phyloP scores from a whole-genome alignment of 1,140 invertebrate species.

The Marisa cornuarietis region DNA sequence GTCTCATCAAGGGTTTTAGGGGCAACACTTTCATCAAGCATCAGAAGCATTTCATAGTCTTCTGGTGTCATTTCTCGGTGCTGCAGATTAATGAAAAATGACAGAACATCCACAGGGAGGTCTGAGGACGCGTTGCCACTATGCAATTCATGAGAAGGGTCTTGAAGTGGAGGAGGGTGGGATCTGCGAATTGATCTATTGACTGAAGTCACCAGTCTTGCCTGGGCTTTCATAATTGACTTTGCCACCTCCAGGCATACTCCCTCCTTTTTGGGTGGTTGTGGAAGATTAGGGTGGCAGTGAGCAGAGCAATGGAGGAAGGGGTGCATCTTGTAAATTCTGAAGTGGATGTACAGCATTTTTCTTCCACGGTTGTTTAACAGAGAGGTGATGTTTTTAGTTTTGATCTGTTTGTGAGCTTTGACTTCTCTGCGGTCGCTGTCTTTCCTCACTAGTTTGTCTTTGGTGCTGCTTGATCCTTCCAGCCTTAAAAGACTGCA shows the following conservation, averaged over 20 bases:
- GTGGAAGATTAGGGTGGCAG: slow-evolving; percentile 29
- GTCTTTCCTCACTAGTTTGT: slow-evolving; percentile 41
- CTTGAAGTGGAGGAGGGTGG: slow-evolving; percentile 36
- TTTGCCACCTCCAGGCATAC: slow-evolving; percentile 20
- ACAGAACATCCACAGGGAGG: slow-evolving; percentile 37
- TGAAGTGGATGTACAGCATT: slow-evolving; percentile 52
- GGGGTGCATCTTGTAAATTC: slow-evolving; percentile 47
- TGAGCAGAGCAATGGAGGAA: slow-evolving; percentile 37
- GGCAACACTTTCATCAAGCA: slow-evolving; percentile 51
- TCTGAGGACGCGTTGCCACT: slow-evolving; percentile 37
- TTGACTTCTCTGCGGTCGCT: slow-evolving; percentile 45
- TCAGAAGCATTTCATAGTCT: slow-evolving; percentile 58
- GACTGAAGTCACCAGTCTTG: background rate
- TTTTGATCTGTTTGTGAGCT: slow-evolving; percentile 51
- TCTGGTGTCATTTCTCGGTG: slow-evolving; percentile 58
- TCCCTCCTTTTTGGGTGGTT: slow-evolving; percentile 15
- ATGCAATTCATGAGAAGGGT: slow-evolving; percentile 46
- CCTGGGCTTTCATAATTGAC: slow-evolving; percentile 8
- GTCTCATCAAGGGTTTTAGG: slow-evolving; percentile 52
- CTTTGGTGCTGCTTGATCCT: slow-evolving; percentile 15
- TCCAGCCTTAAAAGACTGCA: slow-evolving; percentile 28
- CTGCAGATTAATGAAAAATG: slow-evolving; percentile 49
- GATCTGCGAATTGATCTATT: background rate
- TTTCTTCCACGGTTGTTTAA: slow-evolving; percentile 54
- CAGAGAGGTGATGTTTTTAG: slow-evolving; percentile 49